phyloP scores from a whole-genome alignment of 2,797 vertebrate species.

The Columba guinea region DNA sequence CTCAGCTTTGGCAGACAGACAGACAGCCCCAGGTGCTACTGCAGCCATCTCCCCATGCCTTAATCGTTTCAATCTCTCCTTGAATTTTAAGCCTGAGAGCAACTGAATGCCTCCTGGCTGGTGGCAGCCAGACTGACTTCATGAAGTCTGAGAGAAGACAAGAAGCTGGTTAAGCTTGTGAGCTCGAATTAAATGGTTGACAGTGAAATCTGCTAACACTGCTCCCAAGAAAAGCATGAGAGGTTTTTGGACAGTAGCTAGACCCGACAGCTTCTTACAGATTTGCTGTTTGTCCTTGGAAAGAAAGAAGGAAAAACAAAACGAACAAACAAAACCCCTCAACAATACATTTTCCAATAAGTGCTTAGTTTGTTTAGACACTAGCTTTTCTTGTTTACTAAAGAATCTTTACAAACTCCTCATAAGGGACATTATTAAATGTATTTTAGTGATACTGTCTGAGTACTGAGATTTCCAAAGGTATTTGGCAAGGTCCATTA shows the following conservation, averaged over 20 bases:
- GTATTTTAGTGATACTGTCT: background rate
- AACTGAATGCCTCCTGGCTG: constrained; percentile 17
- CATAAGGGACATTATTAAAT: background rate
- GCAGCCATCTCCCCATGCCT: background rate
- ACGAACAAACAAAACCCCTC: background rate
- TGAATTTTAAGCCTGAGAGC: constrained; percentile 20
- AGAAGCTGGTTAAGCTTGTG: constrained; percentile 32
- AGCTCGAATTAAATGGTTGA: constrained; percentile 35
- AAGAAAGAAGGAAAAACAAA: background rate
- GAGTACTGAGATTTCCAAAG: background rate
- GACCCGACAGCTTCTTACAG: background rate
- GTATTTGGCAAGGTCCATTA: background rate
- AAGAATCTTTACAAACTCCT: background rate
- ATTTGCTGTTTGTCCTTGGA: background rate
- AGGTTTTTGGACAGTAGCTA: background rate
- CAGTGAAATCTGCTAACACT: constrained; percentile 21
- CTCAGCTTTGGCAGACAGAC: background rate
- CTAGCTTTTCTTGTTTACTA: background rate
- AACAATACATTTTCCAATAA: background rate
- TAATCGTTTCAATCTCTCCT: constrained; percentile 27
- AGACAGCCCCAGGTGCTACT: constrained; percentile 17
- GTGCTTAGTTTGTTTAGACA: background rate
- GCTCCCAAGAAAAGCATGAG: background rate
- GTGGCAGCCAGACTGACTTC: background rate
- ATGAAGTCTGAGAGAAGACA: constrained; percentile 14